Evolutionary conservation across 2,113 vertebrate genomes (phyloP), one percentile per base, ranked within the genome.

Genomic region (Callorhinus ursinus): DNA sequence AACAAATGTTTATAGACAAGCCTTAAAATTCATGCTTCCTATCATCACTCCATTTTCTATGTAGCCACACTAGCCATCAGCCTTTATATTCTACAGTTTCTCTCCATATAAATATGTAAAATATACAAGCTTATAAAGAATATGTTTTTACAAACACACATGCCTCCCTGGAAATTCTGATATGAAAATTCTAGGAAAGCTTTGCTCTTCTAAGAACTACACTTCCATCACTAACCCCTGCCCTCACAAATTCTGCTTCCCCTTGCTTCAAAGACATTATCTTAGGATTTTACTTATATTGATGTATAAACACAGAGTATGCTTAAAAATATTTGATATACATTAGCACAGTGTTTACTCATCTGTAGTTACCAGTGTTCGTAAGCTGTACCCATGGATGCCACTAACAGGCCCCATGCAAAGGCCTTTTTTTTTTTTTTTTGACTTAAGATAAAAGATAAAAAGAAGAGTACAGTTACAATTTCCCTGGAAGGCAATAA

Each of bases 21-120:
- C 24, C 39, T 42, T 89, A 94, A 83, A 87, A 79, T 33, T 12
- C 59, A 93, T 65, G 69, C 65, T 91, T 59, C 42, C 65, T 69
- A 82, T 8, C 77, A 53, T 76, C 55, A 88, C 19, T 87, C 22
- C 65, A 93, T 90, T 91, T 88, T 76, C 53, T 72, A 77, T 12
- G 31, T 31, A 72, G 46, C 7, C 31, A 46, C 26, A 51, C 18
- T 57, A 97, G 72, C 46, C 42, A 83, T 7, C 22, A 26, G 61
- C 28, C 92, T 96, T 82, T 96, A 61, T 55, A 94, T 91, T 86
- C 22, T 89, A 2, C 28, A 86, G 51, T 36, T 93, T 86, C 59
- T 93, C 19, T 67, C n/a, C 53, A 46, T 36, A 85, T 59, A 92
- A 63, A 82, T 53, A 94, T 46, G 26, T 31, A 88, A 89, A 85